Base-by-base conservation (phyloP, 2,797 vertebrate genomes). In the Diglossa cyanea region DNA sequence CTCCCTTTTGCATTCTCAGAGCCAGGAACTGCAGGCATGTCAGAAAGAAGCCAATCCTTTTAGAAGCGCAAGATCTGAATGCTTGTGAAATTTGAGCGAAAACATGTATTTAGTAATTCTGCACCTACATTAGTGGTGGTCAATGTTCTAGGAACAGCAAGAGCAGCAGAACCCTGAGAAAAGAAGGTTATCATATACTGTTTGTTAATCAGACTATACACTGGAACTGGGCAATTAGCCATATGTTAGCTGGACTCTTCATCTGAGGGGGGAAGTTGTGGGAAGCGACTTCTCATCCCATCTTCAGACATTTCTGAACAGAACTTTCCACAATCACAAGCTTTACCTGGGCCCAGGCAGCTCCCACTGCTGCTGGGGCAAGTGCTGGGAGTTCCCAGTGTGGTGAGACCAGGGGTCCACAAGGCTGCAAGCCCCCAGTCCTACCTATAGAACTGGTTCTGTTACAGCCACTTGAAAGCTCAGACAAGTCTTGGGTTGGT, bases 301-400 rank as follows among this genome's bases (percentile, higher is more conserved):
- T 18, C 67, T 66, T 42, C 31, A 60, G 33, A 47, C 31, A 44
- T 28, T 87, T 67, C 44, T 67, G 50, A 54, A 47, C 35, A 44
- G 37, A 70, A 11, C 11, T 42, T 45, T 26, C 24, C 25, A 31
- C 33, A 57, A 17, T 6, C 2, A 4, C 53, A 39, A 62, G 48
- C 5, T 73, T 33, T 13, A 31, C 21, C 28, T 7, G 33, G 57
- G 39, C 26, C 13, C 7, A 33, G 55, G 67, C 24, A 51, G 47
- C 57, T 17, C 54, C 13, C 35, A 14, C 9, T 45, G 67, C 24
- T 58, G 67, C 58, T 44, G 21, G 30, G 33, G 30, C 33, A n/a
- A 25, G 61, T 0, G 0, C 39, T 30, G 26, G 30, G 47, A 67
- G 47, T 8, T 51, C 23, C 50, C 25, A 55, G 74, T 0, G 3